These are phyloP conservation scores for Solenodon paradoxus DNA, from an alignment of 2,113 vertebrate species.

Conservation along the genomic window DNA sequence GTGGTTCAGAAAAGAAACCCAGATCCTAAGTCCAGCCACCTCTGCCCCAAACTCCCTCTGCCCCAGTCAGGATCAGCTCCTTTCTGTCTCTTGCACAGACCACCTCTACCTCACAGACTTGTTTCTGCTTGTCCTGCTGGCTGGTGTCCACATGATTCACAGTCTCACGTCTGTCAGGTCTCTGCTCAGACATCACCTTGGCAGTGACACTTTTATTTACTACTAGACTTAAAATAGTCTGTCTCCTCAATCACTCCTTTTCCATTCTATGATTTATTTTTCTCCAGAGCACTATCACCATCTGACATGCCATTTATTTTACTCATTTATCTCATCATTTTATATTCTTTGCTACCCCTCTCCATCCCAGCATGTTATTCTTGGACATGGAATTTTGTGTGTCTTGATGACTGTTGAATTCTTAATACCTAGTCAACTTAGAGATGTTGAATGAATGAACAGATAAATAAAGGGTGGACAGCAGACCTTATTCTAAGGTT, in stretches of 20 bases:
- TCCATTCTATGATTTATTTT: not conserved
- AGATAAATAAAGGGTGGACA: not conserved
- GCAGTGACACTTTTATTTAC: not conserved
- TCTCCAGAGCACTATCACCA: not conserved
- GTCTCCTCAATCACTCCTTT: not conserved
- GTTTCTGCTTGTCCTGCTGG: not conserved
- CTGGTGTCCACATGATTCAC: not conserved
- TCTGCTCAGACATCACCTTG: not conserved
- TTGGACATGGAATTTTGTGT: not conserved
- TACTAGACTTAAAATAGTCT: not conserved
- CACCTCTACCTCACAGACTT: not conserved
- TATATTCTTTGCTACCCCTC: not conserved
- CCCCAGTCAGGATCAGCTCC: not conserved
- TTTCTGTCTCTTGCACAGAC: not conserved
- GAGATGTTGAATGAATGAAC: not conserved
- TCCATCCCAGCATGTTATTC: not conserved
- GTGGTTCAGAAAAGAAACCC: not conserved
- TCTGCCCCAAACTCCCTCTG: not conserved
- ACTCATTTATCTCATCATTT: not conserved
- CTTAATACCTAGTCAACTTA: not conserved
- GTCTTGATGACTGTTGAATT: not conserved
- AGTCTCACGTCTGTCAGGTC: not conserved
- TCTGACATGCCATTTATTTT: not conserved
- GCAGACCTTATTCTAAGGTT: not conserved
- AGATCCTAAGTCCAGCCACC: not conserved